These are phyloP conservation scores for Drosophila bipectinata DNA, from an alignment of 1,140 invertebrate species.

Conservation along the genomic window DNA sequence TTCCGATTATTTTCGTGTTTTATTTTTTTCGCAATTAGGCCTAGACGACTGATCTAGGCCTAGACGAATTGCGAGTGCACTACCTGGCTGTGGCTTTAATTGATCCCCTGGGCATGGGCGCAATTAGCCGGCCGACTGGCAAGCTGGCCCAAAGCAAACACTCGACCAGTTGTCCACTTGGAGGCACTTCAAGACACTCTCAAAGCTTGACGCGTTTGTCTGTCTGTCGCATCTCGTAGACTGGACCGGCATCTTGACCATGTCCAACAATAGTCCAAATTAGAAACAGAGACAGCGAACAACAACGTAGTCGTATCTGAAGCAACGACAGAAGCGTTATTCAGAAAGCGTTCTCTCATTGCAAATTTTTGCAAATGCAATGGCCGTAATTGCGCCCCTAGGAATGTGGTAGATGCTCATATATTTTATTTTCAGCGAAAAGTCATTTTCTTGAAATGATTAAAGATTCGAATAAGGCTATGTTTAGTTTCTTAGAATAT, in stretches of 20 bases:
- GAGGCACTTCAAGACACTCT: slow-evolving; percentile 51
- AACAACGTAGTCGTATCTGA: slow-evolving; percentile 4
- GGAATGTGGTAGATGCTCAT: not conserved
- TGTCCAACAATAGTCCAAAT: slow-evolving; percentile 75
- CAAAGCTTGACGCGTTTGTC: slow-evolving; percentile 38
- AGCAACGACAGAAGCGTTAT: not conserved
- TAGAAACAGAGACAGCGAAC: slow-evolving; percentile 49
- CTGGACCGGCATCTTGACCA: slow-evolving; percentile 43
- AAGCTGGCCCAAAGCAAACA: slow-evolving; percentile 47
- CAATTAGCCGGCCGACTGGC: slow-evolving; percentile 65
- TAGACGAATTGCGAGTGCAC: slow-evolving; percentile 42
- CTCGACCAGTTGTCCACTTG: slow-evolving; percentile 27
- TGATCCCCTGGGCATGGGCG: slow-evolving; percentile 73
- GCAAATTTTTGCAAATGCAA: slow-evolving; percentile 75
- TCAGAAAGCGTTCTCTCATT: slow-evolving; percentile 26
- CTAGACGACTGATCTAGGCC: slow-evolving; percentile 10
- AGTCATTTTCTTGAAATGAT: not conserved
- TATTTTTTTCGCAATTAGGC: slow-evolving; percentile 1
- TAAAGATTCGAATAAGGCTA: not conserved
- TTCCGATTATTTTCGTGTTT: slow-evolving; percentile 28
- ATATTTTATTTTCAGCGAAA: not conserved
- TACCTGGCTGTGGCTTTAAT: slow-evolving; percentile 52
- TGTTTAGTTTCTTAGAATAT: too few species aligned
- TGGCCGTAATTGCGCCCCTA: slow-evolving; percentile 28
- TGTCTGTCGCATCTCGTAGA: slow-evolving; percentile 39